A percentile compares a stretch with the other conserved stretches of the same genome.
Conservation (phyloP, 2,113 vertebrate genomes). For the Pseudopodoces humilis region DNA sequence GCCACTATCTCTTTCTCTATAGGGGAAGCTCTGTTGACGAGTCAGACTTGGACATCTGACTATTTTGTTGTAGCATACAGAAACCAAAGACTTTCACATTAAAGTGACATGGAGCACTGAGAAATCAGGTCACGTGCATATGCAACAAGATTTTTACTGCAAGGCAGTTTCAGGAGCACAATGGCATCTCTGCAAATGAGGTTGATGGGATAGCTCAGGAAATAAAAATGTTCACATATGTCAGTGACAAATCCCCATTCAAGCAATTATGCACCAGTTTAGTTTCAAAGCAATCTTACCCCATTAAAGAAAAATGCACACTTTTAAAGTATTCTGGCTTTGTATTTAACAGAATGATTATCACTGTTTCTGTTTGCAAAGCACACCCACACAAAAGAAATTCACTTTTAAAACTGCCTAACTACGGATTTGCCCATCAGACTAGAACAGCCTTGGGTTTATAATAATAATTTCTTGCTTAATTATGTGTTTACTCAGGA, state of each 20-base stretch:
- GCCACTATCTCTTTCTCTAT: not conserved
- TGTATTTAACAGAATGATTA: slow-evolving; percentile 53
- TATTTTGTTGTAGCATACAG: not conserved
- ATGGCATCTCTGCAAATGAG: slow-evolving; percentile 1
- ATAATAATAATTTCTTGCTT: slow-evolving; percentile 41
- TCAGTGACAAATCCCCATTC: slow-evolving; percentile 2
- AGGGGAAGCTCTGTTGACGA: not conserved
- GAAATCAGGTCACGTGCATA: not conserved
- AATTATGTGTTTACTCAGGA: slow-evolving; percentile 10
- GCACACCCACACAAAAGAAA: slow-evolving; percentile 25
- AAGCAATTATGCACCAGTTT: slow-evolving; percentile 24
- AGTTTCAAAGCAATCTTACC: slow-evolving; percentile 14
- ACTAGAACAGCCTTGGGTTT: slow-evolving; percentile 22
- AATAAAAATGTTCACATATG: slow-evolving; percentile 2
- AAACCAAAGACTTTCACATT: not conserved
- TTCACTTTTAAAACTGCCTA: slow-evolving; percentile 26
- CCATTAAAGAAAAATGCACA: slow-evolving; percentile 37
- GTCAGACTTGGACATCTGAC: not conserved
- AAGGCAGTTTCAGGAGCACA: not conserved
- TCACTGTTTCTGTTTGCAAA: slow-evolving; percentile 4
- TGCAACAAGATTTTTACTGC: not conserved
- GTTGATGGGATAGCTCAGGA: slow-evolving; percentile 6
- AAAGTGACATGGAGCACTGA: not conserved
- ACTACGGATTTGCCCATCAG: slow-evolving; percentile 14
- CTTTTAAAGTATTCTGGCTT: slow-evolving; percentile 17